Evolutionary conservation across 2,888 invertebrate genomes (phyloP).

Genomic region (Sericinus montela): DNA sequence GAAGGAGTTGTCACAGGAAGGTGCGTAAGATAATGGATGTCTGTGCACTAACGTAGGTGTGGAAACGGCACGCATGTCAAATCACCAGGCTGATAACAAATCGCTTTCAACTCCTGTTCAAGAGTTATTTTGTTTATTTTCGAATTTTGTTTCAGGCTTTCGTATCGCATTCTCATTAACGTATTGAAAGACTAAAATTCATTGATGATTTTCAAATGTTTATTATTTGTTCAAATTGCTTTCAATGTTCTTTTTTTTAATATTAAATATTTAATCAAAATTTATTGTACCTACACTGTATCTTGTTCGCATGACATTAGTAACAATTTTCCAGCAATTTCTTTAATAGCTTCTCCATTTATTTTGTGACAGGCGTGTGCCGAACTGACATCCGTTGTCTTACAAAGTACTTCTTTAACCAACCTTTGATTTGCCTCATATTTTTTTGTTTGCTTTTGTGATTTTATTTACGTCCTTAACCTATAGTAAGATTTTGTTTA

Average conservation of each 20-base stretch:
- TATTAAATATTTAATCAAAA: no score
- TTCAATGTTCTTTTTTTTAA: no score
- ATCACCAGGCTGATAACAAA: constrained; percentile 33
- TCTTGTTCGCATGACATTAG: constrained; percentile 3
- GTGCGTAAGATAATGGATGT: constrained; percentile 76
- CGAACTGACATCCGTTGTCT: constrained; percentile 69
- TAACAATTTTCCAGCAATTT: not conserved
- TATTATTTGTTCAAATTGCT: no score
- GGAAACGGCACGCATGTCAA: constrained; percentile 43
- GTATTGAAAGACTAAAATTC: no score
- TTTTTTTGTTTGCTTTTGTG: constrained; percentile 10
- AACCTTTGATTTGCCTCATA: constrained; percentile 24
- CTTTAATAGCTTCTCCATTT: no score
- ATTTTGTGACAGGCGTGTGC: constrained; percentile 20
- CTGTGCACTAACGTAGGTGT: constrained; percentile 51
- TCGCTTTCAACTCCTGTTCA: constrained; percentile 32
- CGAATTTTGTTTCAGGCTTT: not conserved
- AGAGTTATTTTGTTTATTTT: not conserved
- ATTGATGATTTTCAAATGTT: no score
- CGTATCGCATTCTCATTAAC: not conserved
- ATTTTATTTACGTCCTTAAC: no score
- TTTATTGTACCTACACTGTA: no score
- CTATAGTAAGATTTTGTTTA: no score
- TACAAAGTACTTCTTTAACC: constrained; percentile 27
- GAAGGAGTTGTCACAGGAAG: constrained; percentile 62